A percentile compares a stretch with the other conserved stretches of the same genome.
These are phyloP conservation scores for Machimus atricapillus DNA, from an alignment of 2,888 invertebrate species.

Conservation along the genomic window DNA sequence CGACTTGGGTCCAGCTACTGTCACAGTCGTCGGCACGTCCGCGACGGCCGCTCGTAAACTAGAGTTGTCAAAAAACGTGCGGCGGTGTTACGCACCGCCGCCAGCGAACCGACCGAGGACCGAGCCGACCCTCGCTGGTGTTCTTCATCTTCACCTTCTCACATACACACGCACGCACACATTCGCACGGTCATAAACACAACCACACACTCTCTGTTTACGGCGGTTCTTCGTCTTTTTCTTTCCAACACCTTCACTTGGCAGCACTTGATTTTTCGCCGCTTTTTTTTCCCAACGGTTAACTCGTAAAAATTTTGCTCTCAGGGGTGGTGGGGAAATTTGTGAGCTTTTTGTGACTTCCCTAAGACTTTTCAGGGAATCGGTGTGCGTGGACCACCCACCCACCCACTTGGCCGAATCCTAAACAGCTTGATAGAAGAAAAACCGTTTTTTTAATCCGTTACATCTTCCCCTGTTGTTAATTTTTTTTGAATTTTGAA, in stretches of 20 bases:
- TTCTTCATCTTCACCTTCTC: not conserved
- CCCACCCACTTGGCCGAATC: not conserved
- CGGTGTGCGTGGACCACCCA: not conserved
- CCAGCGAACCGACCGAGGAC: not conserved
- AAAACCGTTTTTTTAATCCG: not conserved
- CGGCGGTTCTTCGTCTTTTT: conserved; percentile 14
- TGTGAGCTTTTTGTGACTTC: not conserved
- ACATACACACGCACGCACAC: not conserved
- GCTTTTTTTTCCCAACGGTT: conserved; percentile 11
- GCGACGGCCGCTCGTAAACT: conserved; percentile 30
- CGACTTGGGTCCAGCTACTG: not conserved
- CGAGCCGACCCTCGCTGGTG: conserved; percentile 3
- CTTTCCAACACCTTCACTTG: conserved; percentile 36
- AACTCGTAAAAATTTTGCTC: conserved; percentile 12
- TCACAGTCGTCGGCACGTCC: not conserved
- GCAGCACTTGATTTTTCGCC: conserved; percentile 8
- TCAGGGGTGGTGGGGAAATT: conserved; percentile 12
- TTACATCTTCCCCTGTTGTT: not conserved
- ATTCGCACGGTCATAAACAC: not conserved
- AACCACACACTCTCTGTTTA: not conserved
- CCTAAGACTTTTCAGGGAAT: not conserved
- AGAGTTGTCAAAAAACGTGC: conserved; percentile 34
- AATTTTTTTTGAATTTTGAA: not conserved
- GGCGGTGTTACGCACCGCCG: conserved; percentile 4
- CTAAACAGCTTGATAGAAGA: not conserved